Conservation (phyloP, 2,888 invertebrate genomes). For the Acleris emargana region DNA sequence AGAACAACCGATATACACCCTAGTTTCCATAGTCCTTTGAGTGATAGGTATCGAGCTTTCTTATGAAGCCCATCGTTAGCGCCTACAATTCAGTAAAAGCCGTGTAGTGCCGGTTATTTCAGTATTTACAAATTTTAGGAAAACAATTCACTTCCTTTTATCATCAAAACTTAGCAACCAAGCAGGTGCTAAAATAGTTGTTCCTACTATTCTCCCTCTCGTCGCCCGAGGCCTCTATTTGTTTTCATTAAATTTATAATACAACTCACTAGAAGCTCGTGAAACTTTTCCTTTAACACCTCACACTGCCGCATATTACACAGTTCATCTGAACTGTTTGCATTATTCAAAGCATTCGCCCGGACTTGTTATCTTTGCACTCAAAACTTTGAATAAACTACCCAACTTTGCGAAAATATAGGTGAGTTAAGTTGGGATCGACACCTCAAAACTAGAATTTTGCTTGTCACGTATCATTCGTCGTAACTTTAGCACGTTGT, state of each 20-base stretch:
- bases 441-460: conserved; percentile 53
- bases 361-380: conserved; percentile 69
- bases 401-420: conserved; percentile 66
- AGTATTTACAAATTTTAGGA: no score
- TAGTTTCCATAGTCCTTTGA: no score
- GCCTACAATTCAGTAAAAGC: accelerated
- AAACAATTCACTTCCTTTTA: no score
- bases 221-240: conserved; percentile 20
- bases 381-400: conserved; percentile 73
- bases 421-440: conserved; percentile 59
- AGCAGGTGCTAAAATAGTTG: background rate
- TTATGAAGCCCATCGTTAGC: no score
- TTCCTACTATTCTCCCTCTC: background rate
- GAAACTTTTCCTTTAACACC: conserved; percentile 52
- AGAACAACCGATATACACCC: no score
- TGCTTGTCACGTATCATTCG: conserved; percentile 47
- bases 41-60: no score
- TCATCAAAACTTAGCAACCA: background rate
- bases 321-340: conserved; percentile 46
- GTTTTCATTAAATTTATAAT: conserved; percentile 37
- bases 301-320: conserved; percentile 45
- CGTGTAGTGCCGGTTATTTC: no score
- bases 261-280: conserved; percentile 40
- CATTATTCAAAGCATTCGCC: conserved; percentile 66
- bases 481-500: conserved; percentile 7